These are phyloP conservation scores for Eugnorisma glareosa DNA, from an alignment of 2,888 invertebrate species.

Conservation along the genomic window DNA sequence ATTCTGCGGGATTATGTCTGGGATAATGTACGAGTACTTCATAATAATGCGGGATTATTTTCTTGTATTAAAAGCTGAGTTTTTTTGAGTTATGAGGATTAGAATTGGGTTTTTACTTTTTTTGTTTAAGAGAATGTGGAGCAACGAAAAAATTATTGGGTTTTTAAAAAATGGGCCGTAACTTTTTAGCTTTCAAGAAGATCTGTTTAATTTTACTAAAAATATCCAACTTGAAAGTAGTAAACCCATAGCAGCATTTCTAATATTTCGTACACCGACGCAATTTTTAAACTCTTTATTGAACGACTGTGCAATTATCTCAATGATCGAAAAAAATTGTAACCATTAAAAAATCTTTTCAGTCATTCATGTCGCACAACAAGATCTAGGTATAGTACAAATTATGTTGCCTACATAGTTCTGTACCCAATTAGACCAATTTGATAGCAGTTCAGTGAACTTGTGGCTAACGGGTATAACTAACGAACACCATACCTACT, in stretches of 20 bases:
- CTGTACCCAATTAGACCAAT: slow-evolving; percentile 18
- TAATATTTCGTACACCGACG: neutral
- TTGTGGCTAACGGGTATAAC: neutral
- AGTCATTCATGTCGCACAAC: neutral
- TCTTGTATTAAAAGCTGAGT: slow-evolving; percentile 52
- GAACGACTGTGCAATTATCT: neutral
- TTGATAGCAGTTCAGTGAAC: slow-evolving; percentile 16
- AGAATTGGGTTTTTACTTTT: slow-evolving; percentile 1
- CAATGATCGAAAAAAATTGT: neutral
- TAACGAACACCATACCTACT: neutral
- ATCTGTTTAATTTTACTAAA: neutral
- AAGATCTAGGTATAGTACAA: neutral
- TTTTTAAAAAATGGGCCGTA: neutral
- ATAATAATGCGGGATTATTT: slow-evolving; percentile 58
- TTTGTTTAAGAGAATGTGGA: neutral
- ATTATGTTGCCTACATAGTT: neutral
- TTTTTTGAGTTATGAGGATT: slow-evolving; percentile 53
- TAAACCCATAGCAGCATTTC: neutral
- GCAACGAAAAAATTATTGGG: neutral
- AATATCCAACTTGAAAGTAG: neutral
- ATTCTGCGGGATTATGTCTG: slow-evolving; percentile 72
- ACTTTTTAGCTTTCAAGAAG: neutral
- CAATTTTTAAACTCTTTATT: neutral
- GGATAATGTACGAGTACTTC: slow-evolving; percentile 50
- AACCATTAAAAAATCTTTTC: neutral